Base-by-base conservation (phyloP, 2,113 vertebrate genomes). In the Pelecanoides urinatrix region DNA sequence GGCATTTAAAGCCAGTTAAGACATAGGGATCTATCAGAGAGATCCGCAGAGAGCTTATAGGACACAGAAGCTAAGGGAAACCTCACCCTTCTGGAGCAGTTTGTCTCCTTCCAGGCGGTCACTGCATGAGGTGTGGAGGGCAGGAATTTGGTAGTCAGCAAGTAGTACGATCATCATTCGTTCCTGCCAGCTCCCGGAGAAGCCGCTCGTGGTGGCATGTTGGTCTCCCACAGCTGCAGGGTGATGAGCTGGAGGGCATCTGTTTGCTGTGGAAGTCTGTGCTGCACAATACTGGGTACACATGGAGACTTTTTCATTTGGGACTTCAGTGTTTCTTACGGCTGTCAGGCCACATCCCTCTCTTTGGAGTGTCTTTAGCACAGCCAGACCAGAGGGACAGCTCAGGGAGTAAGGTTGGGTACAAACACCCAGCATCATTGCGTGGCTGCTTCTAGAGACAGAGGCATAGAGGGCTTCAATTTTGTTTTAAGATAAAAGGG, bases 171-270 rank as follows among this genome's bases (percentile, higher is more conserved):
- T 27, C 67, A 44, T 61, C 8, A 27, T 45, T 67, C 5, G 3
- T 44, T 63, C 66, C 40, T 83, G 53, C 45, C 70, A 68, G 40
- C 40, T 72, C 44, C 70, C 70, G 30, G 34, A 44, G 75, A 68
- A 86, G 49, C 13, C 36, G 34, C 0, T 12, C 0, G 0, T 30
- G 34, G 13, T 56, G 49, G 25, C 88, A 66, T 29, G 13, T 42
- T 47, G 44, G 34, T 49, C 23, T 72, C 53, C 34, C 38, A 15
- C 0, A 2, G 34, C 23, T 82, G 17, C 44, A 68, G 78, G 53
- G 19, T 10, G 82, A 83, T 14, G 36, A 79, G 27, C 25, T 67
- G 45, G 19, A 66, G 22, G 32, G 22, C 19, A 61, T 42, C 44
- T 45, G 12, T 49, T 44, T 36, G 25, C 27, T 38, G 21, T 16